These are phyloP conservation scores for Beroe ovata DNA, from an alignment of 37 sponge, comb jelly and placozoan species.

Conservation along the genomic window DNA sequence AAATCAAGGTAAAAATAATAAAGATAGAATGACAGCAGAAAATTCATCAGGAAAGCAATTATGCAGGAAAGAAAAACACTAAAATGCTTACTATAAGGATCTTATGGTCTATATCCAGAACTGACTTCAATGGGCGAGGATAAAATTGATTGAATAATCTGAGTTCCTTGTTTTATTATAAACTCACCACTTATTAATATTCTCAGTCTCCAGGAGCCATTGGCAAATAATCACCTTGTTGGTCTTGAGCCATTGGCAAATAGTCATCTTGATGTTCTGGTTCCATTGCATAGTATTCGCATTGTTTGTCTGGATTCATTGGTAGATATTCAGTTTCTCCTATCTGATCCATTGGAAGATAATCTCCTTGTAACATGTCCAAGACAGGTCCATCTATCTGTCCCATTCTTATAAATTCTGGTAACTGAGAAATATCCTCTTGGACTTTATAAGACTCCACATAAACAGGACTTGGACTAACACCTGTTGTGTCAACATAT, in stretches of 20 bases:
- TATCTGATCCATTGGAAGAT: background rate
- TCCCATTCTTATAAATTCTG: constrained; percentile 28
- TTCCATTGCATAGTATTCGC: background rate
- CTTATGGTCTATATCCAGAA: no score
- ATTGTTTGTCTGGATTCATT: background rate
- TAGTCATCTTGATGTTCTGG: background rate
- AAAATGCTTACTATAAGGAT: no score
- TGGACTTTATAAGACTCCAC: constrained; percentile 1
- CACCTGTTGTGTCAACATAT: background rate
- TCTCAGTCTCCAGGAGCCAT: background rate
- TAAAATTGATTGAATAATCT: no score
- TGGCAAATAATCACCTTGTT: background rate
- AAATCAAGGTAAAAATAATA: no score
- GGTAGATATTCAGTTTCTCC: background rate
- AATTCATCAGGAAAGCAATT: no score
- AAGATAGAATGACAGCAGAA: no score
- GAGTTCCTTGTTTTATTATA: no score
- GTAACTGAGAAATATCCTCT: background rate
- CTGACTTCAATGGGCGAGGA: no score
- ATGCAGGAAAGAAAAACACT: no score
- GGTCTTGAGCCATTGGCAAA: background rate
- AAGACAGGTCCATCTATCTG: constrained; percentile 1
- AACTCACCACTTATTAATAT: constrained; percentile 12
- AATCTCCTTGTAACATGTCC: background rate
- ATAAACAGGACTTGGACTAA: background rate